Percentiles rank a stretch among this genome's conserved stretches.
Conservation (phyloP, 2,888 invertebrate species). For the Ornithoptera alexandrae region DNA sequence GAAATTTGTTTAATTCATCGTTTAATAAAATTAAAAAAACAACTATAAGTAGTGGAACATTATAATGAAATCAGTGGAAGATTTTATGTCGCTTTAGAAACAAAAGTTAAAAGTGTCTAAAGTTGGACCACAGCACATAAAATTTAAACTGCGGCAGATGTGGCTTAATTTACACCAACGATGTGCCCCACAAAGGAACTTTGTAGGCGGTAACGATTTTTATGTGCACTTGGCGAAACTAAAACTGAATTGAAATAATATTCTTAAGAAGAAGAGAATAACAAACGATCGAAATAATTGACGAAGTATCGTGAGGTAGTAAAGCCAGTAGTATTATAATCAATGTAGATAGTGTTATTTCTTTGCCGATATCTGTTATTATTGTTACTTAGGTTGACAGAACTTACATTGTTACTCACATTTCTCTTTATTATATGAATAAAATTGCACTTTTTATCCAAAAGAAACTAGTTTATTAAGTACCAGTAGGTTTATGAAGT, state of each 20-base stretch:
- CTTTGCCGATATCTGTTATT: no score
- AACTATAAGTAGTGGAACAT: no score
- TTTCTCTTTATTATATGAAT: no score
- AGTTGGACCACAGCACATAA: background rate
- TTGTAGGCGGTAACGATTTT: background rate
- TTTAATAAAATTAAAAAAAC: no score
- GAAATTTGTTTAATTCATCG: no score
- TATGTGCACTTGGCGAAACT: background rate
- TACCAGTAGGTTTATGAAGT: no score
- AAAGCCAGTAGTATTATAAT: background rate
- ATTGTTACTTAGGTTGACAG: no score
- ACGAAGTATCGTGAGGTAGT: background rate
- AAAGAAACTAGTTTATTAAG: no score
- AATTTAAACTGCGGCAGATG: constrained; percentile 25
- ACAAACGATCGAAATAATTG: no score
- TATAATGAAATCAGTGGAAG: background rate
- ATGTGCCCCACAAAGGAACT: constrained; percentile 2
- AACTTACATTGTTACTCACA: no score
- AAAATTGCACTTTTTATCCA: no score
- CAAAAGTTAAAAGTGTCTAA: background rate
- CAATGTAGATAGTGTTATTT: no score
- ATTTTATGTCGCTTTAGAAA: background rate
- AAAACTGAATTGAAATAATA: background rate
- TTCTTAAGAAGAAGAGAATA: background rate
- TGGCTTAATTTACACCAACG: constrained; percentile 15